Percentiles rank a stretch among this genome's conserved stretches.
These are phyloP conservation scores for Ptychobarbus kaznakovi DNA, from an alignment of 2,797 vertebrate genomes.

Conservation along the genomic window DNA sequence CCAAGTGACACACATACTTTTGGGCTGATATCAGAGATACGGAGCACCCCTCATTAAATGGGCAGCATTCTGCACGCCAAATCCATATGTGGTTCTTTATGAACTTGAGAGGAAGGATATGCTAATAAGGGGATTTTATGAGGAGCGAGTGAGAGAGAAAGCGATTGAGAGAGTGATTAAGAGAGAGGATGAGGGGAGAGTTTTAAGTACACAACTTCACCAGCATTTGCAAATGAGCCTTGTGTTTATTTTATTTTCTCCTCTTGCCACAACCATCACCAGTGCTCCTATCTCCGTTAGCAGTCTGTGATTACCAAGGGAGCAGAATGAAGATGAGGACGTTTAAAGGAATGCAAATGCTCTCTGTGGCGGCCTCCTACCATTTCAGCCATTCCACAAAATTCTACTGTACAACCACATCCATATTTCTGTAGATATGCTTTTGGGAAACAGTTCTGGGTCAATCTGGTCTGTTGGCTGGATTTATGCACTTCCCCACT, in stretches of 20 bases:
- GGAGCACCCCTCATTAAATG: constrained; percentile 58
- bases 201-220: constrained; percentile 66
- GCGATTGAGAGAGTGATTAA: constrained; percentile 33
- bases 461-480: too few species aligned
- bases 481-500: too few species aligned
- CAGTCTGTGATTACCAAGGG: constrained; percentile 63
- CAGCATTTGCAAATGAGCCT: constrained; percentile 73
- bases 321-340: constrained; percentile 68
- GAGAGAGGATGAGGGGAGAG: constrained; percentile 36
- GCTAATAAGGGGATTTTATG: constrained; percentile 64
- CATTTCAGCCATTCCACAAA: constrained; percentile 30
- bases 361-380: constrained; percentile 56
- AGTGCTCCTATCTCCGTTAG: constrained; percentile 68
- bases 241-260: constrained; percentile 53
- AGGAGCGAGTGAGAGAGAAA: constrained; percentile 22
- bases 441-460: too few species aligned
- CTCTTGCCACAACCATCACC: constrained; percentile 52
- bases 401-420: constrained; percentile 24
- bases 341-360: constrained; percentile 66
- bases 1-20: constrained; percentile 50
- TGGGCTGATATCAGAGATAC: constrained; percentile 62
- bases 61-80: constrained; percentile 57
- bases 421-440: background rate
- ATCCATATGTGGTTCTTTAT: constrained; percentile 64
- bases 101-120: constrained; percentile 66